A percentile compares a stretch with the other conserved stretches of the same genome.
phyloP scores from a whole-genome alignment of 2,888 invertebrate species.

The Prosapia bicincta region DNA sequence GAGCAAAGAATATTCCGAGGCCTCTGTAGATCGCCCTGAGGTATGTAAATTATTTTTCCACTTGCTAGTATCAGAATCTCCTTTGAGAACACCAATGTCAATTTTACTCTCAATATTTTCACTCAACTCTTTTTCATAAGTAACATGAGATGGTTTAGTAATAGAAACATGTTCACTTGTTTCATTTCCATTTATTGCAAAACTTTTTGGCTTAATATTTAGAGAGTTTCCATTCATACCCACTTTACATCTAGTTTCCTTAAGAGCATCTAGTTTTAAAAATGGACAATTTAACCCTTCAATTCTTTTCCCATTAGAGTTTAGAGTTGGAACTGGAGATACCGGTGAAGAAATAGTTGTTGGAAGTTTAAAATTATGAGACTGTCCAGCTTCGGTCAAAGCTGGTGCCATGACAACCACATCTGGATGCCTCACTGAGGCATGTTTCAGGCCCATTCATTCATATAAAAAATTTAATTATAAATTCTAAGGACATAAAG shows the following conservation, averaged over 20 bases:
- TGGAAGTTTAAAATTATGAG: slow-evolving; percentile 51
- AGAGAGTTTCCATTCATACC: slow-evolving; percentile 21
- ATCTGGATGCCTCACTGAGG: slow-evolving; percentile 55
- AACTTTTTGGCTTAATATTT: not conserved
- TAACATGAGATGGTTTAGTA: not conserved
- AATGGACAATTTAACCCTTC: not conserved
- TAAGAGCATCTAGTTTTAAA: not conserved
- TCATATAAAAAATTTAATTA: slow-evolving; percentile 36
- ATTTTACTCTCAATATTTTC: not conserved
- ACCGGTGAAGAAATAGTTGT: slow-evolving; percentile 48
- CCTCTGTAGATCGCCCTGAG: not conserved
- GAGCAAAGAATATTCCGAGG: slow-evolving; percentile 30
- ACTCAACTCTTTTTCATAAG: not conserved
- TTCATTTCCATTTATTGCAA: not conserved
- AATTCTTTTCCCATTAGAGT: slow-evolving; percentile 12
- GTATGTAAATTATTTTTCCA: not conserved
- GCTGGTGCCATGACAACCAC: slow-evolving; percentile 92
- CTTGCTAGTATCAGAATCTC: not conserved
- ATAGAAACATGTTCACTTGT: not conserved
- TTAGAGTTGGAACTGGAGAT: slow-evolving; percentile 25
- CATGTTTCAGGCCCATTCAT: slow-evolving; percentile 43
- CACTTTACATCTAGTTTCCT: not conserved
- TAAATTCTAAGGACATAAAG: not conserved
- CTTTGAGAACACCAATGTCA: not conserved
- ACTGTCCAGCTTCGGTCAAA: slow-evolving; percentile 64